Evolutionary conservation across 2,888 invertebrate genomes (phyloP), one percentile per base, ranked within the genome.

Genomic region (Petrolisthes cinctipes): DNA sequence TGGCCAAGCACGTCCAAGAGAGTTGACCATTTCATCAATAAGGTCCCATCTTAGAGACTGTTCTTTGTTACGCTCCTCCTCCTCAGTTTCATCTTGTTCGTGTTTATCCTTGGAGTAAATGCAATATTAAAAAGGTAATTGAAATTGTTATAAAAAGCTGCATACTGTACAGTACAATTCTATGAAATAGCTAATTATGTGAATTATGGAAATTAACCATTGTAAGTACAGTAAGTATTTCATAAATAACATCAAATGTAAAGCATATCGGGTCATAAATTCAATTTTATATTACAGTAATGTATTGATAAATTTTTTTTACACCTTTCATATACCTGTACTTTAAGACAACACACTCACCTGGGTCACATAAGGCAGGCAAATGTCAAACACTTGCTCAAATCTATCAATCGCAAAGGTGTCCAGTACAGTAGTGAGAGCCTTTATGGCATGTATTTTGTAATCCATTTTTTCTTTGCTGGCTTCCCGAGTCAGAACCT

Each of bases 391-490:
- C 17, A 91, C 88, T 76, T 81, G 83, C 17, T 95, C 95, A 93
- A 97, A 98, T 89, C 95, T 94, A 93, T 97, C 97, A 14, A 92
- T 90, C 92, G 95, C 94, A 71, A 96, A 94, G 79, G 95, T 94
- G 51, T 96, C 95, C 37, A 97, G 93, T 83, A 97, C 95, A 82
- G 95, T 94, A 0, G 96, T 96, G 66, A 97, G 93, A 73, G 96
- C 95, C 79, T 94, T 93, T 83, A 97, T 92, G 0, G 96, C 96
- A 92, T 95, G 94, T 5, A 95, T 94, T 92, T 96, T 96, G 94
- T 98, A 97, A 71, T 94, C 94, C 82, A 95, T 94, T 92, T 96
- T 96, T 86, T 96, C 96, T 92, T 97, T 97, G 89, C 95, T 95
- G 90, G 96, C 95, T 93, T 98, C 98, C 91, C 94, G 95, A 17